These are phyloP conservation scores for Megathymus violae DNA, from an alignment of 1,140 invertebrate genomes.

Conservation along the genomic window DNA sequence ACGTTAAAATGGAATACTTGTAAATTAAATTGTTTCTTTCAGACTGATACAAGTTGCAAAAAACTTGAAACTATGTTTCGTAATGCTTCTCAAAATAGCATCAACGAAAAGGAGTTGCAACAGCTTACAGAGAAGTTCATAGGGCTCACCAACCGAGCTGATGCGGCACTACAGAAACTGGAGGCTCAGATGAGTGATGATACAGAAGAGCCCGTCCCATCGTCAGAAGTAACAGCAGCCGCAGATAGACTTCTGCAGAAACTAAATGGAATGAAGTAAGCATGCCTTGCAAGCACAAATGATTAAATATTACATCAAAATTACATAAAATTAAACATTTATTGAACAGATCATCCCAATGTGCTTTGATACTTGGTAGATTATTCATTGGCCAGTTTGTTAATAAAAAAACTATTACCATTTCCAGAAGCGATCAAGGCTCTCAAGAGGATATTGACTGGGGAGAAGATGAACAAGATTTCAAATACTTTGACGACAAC, in stretches of 20 bases:
- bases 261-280: constrained; percentile 70
- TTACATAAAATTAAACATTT: too few species aligned
- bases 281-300: too few species aligned
- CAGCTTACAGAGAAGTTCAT: constrained; percentile 78
- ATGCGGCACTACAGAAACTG: constrained; percentile 65
- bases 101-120: constrained; percentile 70
- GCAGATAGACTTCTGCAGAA: constrained; percentile 64
- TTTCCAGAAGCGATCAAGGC: constrained; percentile 60
- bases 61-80: constrained; percentile 65
- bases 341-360: too few species aligned
- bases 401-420: too few species aligned
- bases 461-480: constrained; percentile 57
- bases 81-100: constrained; percentile 56
- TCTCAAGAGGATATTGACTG: constrained; percentile 59
- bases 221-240: constrained; percentile 60
- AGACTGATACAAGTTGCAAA: constrained; percentile 66
- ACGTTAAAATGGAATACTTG: too few species aligned
- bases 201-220: constrained; percentile 41
- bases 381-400: too few species aligned
- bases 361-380: too few species aligned
- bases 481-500: constrained; percentile 55
- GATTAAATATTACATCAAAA: too few species aligned
- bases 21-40: constrained; percentile 38
- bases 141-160: constrained; percentile 70
- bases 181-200: constrained; percentile 57